Base-by-base conservation (phyloP, 2,113 vertebrate genomes). In the Suncus etruscus region DNA sequence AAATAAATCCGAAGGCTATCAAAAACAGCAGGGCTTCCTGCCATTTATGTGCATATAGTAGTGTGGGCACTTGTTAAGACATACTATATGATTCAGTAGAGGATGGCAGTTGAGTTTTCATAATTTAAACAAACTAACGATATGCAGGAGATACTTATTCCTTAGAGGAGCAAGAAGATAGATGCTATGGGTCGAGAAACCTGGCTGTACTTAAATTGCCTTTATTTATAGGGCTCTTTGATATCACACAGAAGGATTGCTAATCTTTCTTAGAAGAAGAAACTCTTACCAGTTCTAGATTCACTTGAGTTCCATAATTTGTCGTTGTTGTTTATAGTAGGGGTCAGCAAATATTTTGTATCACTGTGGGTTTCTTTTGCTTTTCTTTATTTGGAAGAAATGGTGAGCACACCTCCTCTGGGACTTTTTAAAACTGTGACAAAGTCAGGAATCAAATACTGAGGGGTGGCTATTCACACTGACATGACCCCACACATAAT, bases 261-360 rank as follows among this genome's bases (percentile, higher is more conserved):
- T 78, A 61, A 74, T 24, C 88, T 47, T 83, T 18, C 63, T 92
- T 68, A 66, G 39, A 27, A 88, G 39, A 27, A 88, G 32, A 83
- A 39, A 80, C 0, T 16, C 51, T 32, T 85, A 29, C 2, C 8
- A 6, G 6, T 32, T 72, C 68, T 20, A 83, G 50, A 31, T 10
- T 65, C 69, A n/a, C 22, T 48, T 0, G 25, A 20, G 58, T 10
- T 86, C 20, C 27, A 83, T 18, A 18, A 65, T 27, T 7, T 54
- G 78, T 39, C 65, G 31, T 70, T 39, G 61, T 20, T 61, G 48
- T 79, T 3, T 6, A 75, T 10, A 76, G 68, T 45, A 81, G 24
- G 47, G 8, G 10, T 39, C 4, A 89, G 15, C 69, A 29, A 65
- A 78, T 2, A 76, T 45, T 18, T n/a, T 73, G 24, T 18, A 20